Evolutionary conservation across 1,140 invertebrate species (phyloP).

Genomic region (Sogatella furcifera): DNA sequence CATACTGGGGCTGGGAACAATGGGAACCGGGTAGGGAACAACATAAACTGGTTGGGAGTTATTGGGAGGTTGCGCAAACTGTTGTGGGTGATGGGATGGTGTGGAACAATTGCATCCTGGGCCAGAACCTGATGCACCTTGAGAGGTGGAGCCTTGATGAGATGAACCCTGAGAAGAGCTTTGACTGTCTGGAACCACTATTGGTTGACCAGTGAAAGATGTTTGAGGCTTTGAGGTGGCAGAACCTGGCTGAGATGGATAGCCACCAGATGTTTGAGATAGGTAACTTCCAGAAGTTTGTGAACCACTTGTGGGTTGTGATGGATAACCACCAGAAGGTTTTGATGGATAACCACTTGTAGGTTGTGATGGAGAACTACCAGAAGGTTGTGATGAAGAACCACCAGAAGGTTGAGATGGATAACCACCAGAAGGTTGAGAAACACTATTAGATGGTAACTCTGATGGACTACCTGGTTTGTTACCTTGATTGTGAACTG

Average conservation of each 20-base stretch:
- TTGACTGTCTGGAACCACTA: neutral
- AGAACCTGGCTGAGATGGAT: neutral
- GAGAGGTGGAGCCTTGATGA: neutral
- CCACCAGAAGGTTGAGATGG: too few species aligned
- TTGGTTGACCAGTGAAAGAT: neutral
- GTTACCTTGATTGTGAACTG: too few species aligned
- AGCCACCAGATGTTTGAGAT: too few species aligned
- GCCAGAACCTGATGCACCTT: conserved; percentile 11
- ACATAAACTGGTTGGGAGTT: conserved; percentile 37
- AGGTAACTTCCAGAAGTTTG: too few species aligned
- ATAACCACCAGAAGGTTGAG: too few species aligned
- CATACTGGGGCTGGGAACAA: conserved; percentile 38
- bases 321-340: too few species aligned
- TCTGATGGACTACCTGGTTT: too few species aligned
- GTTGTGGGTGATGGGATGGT: conserved; percentile 17
- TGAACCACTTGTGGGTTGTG: too few species aligned
- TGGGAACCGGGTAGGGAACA: conserved; percentile 40
- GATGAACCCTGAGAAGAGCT: neutral
- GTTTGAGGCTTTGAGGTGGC: neutral
- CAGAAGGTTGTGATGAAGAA: too few species aligned
- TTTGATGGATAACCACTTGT: too few species aligned
- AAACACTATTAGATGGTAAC: too few species aligned
- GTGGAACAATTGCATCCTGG: conserved; percentile 5
- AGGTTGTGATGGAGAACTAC: too few species aligned
- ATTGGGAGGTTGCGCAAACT: neutral